Conservation (phyloP, 1,140 invertebrate species). For the Amyelois transitella region DNA sequence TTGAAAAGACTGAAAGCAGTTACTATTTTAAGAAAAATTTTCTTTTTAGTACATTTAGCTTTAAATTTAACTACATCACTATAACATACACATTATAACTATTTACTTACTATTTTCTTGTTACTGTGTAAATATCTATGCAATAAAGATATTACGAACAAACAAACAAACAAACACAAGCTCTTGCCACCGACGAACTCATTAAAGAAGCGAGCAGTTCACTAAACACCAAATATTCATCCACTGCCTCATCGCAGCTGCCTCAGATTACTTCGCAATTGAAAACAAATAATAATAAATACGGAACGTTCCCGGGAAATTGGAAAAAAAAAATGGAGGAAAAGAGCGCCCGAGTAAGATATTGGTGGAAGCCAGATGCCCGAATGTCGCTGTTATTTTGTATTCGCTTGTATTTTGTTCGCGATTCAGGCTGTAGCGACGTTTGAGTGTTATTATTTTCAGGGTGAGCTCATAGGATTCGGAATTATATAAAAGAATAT, state of each 20-base stretch:
- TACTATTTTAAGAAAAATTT: too few species aligned
- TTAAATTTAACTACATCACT: too few species aligned
- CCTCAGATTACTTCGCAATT: constrained; percentile 69
- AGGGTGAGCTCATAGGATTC: too few species aligned
- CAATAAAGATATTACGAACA: too few species aligned
- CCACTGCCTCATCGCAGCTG: constrained; percentile 48
- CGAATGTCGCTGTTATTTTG: background rate
- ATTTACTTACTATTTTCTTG: too few species aligned
- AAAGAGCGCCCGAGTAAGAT: background rate
- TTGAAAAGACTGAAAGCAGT: too few species aligned
- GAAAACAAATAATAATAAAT: constrained; percentile 40
- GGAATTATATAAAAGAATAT: too few species aligned
- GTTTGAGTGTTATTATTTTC: background rate
- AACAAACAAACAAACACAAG: background rate
- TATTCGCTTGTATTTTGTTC: background rate
- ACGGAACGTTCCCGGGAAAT: background rate
- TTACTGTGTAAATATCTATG: too few species aligned
- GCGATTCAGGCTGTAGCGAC: background rate
- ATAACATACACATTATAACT: too few species aligned
- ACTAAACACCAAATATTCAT: constrained; percentile 1
- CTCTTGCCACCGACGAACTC: background rate
- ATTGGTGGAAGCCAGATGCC: background rate
- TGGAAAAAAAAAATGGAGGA: background rate
- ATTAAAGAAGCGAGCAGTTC: background rate
- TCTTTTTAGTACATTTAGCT: too few species aligned